Conservation (phyloP, 1,140 invertebrate genomes). For the Sminthurinus signatus region DNA sequence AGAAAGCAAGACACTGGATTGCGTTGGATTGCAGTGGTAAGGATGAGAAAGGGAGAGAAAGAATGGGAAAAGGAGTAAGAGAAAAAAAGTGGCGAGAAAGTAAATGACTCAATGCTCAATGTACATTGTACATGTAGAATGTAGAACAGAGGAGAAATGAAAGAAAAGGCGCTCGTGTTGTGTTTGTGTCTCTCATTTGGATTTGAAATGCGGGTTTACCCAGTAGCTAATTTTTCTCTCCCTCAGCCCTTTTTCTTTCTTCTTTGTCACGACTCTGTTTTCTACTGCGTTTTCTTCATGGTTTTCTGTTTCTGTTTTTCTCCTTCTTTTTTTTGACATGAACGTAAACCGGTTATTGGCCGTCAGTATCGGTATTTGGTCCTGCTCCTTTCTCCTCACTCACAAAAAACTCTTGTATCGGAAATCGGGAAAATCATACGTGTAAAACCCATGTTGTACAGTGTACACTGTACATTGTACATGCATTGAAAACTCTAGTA, state of each 20-base stretch:
- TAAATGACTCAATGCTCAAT: conserved; percentile 16
- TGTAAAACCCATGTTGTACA: no score
- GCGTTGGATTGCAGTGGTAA: no score
- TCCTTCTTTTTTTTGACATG: no score
- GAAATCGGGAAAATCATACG: no score
- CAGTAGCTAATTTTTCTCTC: conserved; percentile 34
- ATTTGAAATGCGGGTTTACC: conserved; percentile 37
- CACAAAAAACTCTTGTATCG: no score
- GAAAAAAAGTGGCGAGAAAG: conserved; percentile 3
- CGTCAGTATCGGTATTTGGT: not conserved
- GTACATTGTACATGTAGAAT: conserved; percentile 9
- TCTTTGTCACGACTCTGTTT: no score
- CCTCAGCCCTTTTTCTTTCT: no score
- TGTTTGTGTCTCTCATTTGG: conserved; percentile 32
- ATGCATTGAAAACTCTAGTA: no score
- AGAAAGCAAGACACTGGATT: conserved; percentile 2
- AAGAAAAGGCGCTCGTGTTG: not conserved
- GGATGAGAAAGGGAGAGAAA: not conserved
- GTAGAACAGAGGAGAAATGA: conserved; percentile 1
- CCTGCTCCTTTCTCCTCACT: conserved; percentile 4
- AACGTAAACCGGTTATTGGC: no score
- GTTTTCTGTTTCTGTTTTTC: no score
- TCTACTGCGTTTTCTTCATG: no score
- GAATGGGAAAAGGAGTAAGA: not conserved
- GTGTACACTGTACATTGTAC: no score